A percentile compares a stretch with the other conserved stretches of the same genome.
phyloP scores from a whole-genome alignment of 2,797 vertebrate species.

The Muscicapa striata region DNA sequence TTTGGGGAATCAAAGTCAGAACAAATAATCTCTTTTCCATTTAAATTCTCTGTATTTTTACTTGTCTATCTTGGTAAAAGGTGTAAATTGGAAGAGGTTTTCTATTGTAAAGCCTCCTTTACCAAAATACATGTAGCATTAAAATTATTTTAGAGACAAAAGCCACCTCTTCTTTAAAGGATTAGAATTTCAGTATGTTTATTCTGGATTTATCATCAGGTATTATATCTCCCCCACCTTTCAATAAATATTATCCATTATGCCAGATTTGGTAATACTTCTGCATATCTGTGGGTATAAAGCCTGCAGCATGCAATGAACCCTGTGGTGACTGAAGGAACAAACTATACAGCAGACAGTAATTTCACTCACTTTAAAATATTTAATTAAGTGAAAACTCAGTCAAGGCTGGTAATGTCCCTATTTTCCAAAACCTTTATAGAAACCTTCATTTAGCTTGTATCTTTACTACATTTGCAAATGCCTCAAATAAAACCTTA shows the following conservation, averaged over 20 bases:
- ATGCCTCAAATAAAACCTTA: not conserved
- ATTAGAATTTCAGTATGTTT: not conserved
- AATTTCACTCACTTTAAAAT: not conserved
- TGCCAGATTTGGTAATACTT: not conserved
- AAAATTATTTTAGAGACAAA: not conserved
- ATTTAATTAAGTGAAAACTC: not conserved
- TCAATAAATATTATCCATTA: not conserved
- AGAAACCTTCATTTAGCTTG: not conserved
- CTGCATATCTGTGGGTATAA: not conserved
- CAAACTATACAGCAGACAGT: not conserved
- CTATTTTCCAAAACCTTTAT: not conserved
- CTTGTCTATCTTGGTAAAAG: not conserved
- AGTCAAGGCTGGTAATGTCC: rapidly evolving
- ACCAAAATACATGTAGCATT: not conserved
- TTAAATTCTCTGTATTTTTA: not conserved
- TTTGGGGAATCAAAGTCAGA: not conserved
- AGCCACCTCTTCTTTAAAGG: not conserved
- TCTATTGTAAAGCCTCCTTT: not conserved
- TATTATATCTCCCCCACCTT: not conserved
- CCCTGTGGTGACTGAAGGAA: not conserved
- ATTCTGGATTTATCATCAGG: not conserved
- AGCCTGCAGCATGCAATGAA: not conserved
- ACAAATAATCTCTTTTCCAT: not conserved
- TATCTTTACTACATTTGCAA: not conserved
- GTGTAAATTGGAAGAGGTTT: not conserved